phyloP scores from a whole-genome alignment of 1,140 invertebrate species.

The Diuraphis noxia region DNA sequence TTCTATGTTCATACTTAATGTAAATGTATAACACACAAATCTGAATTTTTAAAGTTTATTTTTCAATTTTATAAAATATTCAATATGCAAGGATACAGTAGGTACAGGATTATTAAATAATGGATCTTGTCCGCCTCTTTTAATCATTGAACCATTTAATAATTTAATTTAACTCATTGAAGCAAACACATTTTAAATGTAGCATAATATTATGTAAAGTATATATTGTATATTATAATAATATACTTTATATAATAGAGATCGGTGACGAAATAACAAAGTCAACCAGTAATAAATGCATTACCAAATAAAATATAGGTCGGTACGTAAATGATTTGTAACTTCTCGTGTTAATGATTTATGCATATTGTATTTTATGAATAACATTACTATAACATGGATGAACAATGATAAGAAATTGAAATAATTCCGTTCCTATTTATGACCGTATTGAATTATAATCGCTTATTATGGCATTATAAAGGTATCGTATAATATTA shows the following conservation, averaged over 20 bases:
- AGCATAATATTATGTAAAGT: background rate
- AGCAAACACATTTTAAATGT: background rate
- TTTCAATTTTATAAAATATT: background rate
- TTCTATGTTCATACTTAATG: background rate
- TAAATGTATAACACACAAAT: background rate
- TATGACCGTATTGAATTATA: background rate
- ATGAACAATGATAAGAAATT: background rate
- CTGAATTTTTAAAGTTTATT: background rate
- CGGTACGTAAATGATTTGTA: background rate
- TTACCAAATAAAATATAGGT: conserved; percentile 3
- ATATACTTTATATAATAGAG: background rate
- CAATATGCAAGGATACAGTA: background rate
- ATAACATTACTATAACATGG: background rate
- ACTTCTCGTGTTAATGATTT: background rate
- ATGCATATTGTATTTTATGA: background rate
- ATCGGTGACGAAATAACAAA: background rate
- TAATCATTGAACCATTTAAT: background rate
- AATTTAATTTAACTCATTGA: background rate
- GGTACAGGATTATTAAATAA: background rate
- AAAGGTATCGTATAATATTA: background rate
- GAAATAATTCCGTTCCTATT: background rate
- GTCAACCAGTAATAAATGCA: background rate
- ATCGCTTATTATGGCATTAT: background rate
- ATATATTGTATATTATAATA: background rate
- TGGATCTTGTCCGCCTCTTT: background rate